Conservation (phyloP, 1,140 invertebrate genomes). For the Drosophila rufa region DNA sequence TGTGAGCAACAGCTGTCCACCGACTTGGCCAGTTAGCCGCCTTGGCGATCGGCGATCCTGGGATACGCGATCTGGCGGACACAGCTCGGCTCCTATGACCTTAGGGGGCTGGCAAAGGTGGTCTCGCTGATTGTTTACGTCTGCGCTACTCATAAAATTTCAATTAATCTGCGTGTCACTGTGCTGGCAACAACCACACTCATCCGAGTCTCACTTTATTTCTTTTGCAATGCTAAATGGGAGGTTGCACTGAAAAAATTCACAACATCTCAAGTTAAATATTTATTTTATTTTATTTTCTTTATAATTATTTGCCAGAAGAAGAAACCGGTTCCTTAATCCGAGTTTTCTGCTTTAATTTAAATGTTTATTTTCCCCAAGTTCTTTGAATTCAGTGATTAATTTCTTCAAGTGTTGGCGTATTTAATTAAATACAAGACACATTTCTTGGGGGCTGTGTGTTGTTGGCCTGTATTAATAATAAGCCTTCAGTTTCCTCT, state of each 20-base stretch:
- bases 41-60: not conserved
- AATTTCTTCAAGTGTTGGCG: slow-evolving; percentile 17
- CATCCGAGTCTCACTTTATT: slow-evolving; percentile 5
- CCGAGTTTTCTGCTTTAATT: not conserved
- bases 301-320: no score
- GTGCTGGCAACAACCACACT: slow-evolving; percentile 25
- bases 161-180: slow-evolving; percentile 83
- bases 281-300: not conserved
- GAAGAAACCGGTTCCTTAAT: not conserved
- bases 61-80: slow-evolving; percentile 44
- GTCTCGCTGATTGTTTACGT: slow-evolving; percentile 82
- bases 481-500: slow-evolving; percentile 64
- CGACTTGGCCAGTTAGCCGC: slow-evolving; percentile 32
- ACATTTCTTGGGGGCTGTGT: slow-evolving; percentile 48
- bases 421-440: slow-evolving; percentile 74
- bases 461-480: slow-evolving; percentile 64
- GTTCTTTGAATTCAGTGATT: not conserved
- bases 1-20: slow-evolving; percentile 51
- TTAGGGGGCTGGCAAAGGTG: slow-evolving; percentile 81
- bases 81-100: slow-evolving; percentile 62
- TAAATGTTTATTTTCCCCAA: not conserved
- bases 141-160: slow-evolving; percentile 84
- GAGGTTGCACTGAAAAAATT: slow-evolving; percentile 6
- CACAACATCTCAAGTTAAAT: not conserved
- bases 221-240: slow-evolving; percentile 40